Base-by-base conservation (phyloP, 2,888 invertebrate genomes). In the Volucella zonaria region DNA sequence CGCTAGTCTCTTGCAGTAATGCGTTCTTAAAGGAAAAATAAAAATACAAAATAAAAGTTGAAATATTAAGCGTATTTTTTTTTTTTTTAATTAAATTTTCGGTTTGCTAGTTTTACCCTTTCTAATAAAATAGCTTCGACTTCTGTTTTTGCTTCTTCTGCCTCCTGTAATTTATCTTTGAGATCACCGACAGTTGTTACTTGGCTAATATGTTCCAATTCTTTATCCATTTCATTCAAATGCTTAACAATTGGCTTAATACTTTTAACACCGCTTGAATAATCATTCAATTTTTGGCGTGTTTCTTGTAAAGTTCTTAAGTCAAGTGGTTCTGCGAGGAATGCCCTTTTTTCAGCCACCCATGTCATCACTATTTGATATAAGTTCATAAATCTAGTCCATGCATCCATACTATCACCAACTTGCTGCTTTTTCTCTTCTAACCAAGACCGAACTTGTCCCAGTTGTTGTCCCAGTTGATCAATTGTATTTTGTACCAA, bases 171-270 rank as follows among this genome's bases (percentile, higher is more conserved):
- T 91, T 97, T 96, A 77, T 95, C 95, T 78, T 96, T 96, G 87
- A 98, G 93, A 90, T 97, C 96, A 68, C 96, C 97, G 51, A 96
- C 95, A 90, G 95, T 96, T 43, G 97, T 97, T 3, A 96, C 95
- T 89, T 96, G 95, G 87, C 95, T 95, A 87, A 98, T 97, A 78
- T 95, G 94, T 89, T 97, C 97, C 90, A 98, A 93, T 92, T 97
- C 97, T 91, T 96, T 97, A 66, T 96, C 95, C 97, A 98, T 98
- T 91, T 98, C 97, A 89, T 96, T 96, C 90, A 97, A 93, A 91
- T 97, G 96, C 92, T 97, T 97, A 87, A 95, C 95, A 90, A 96
- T 96, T 89, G 95, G 95, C 92, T 97, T 97, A 92, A 97, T 96
- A 92, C 96, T 96, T 93, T 97, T 97, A 87, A 96, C 96, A 90